phyloP scores from a whole-genome alignment of 2,113 vertebrate species.

The Ptyas mucosa region DNA sequence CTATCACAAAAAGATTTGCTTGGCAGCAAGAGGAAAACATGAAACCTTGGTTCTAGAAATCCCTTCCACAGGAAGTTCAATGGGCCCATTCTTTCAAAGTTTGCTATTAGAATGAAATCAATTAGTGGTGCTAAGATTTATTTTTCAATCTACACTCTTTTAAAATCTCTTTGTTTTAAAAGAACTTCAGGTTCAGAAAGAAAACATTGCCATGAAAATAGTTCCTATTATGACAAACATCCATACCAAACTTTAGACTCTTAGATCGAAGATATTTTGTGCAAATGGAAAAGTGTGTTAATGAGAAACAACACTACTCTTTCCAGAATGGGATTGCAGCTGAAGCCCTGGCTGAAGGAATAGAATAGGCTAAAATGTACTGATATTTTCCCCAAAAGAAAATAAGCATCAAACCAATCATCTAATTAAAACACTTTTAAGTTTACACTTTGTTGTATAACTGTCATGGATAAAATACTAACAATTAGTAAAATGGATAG shows the following conservation, averaged over 20 bases:
- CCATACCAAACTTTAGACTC: not conserved
- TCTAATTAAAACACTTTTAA: not conserved
- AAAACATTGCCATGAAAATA: not conserved
- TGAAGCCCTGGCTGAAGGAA: not conserved
- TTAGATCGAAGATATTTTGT: not conserved
- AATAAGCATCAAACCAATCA: not conserved
- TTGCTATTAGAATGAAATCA: not conserved
- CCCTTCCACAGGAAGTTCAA: not conserved
- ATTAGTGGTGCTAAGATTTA: not conserved
- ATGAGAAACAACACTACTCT: not conserved
- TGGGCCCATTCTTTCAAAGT: not conserved
- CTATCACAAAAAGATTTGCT: not conserved
- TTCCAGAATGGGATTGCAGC: not conserved
- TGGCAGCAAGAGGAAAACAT: not conserved
- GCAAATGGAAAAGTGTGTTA: not conserved
- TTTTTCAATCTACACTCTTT: not conserved
- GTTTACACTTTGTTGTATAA: not conserved
- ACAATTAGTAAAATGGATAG: not conserved
- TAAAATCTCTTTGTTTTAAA: not conserved
- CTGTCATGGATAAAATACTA: not conserved
- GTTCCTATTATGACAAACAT: not conserved
- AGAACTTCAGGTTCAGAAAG: not conserved
- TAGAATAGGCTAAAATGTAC: not conserved
- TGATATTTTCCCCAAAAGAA: not conserved
- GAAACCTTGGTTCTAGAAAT: not conserved